Base-by-base conservation (phyloP, 2,797 vertebrate species). In the Neostethus bicornis region DNA sequence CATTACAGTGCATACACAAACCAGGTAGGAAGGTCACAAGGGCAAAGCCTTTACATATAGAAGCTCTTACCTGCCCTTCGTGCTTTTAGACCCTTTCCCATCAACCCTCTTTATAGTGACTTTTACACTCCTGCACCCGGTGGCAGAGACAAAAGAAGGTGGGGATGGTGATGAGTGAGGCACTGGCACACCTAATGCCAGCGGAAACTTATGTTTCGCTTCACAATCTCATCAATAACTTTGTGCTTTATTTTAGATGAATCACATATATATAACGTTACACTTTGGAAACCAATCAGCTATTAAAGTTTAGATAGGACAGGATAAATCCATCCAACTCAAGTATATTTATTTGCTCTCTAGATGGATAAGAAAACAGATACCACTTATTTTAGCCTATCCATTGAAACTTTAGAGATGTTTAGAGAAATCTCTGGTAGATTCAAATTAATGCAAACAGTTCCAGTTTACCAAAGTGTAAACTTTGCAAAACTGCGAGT, bases 41-140 rank as follows among this genome's bases (percentile, higher is more conserved):
- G 89, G 83, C 82, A 71, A 89, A 80, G 85, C 85, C 81, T 74
- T 83, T 83, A 73, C 68, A 82, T 31, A 79, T 79, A 87, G 85
- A 77, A 85, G 86, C 88, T 79, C 90, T 95, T 94, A 95, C 94
- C 94, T 95, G 92, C 90, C 85, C 85, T 89, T 88, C 25, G 77
- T 75, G 80, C 79, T 68, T 86, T 89, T 92, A 61, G 93, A 92
- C 87, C 93, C 92, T 86, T 93, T 95, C 87, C 89, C 92, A 93
- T 94, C 92, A 93, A 94, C 89, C 92, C 92, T 94, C 90, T 94
- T 93, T 94, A 94, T 89, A 87, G 89, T 91, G 90, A 95, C 90
- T 92, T 92, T 94, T 92, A 95, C 90, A 91, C 90, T 94, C 90
- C 94, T 94, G 92, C 46, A 86, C 86, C 85, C 88, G 87, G 86